These are phyloP conservation scores for Echinarachnius parma DNA, from an alignment of 53 echinoderm and acorn worm genomes.

Conservation along the genomic window DNA sequence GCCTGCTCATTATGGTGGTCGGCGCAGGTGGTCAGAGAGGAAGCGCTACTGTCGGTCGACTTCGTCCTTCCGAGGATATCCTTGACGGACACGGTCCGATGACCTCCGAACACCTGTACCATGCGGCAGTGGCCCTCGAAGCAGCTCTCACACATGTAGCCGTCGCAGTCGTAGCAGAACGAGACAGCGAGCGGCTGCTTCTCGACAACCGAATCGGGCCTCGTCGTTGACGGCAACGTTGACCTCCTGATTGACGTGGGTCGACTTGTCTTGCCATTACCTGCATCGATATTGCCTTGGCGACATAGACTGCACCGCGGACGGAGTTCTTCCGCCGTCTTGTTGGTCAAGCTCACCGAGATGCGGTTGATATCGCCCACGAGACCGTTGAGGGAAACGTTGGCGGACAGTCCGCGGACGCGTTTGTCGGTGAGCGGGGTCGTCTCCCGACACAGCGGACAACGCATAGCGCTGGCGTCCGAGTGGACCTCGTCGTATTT, in stretches of 20 bases:
- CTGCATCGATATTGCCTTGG: neutral
- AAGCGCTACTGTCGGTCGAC: neutral
- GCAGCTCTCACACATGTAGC: conserved; percentile 38
- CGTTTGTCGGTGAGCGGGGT: conserved; percentile 21
- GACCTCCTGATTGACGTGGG: neutral
- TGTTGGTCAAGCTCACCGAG: neutral
- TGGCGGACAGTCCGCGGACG: conserved; percentile 21
- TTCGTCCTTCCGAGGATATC: neutral
- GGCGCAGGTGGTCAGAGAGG: neutral
- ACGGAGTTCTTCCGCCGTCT: neutral
- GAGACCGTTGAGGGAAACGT: conserved; percentile 28
- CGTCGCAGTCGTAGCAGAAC: conserved; percentile 35
- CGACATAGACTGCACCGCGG: conserved; percentile 23
- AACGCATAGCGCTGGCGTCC: conserved; percentile 12
- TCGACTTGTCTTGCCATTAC: too few species aligned
- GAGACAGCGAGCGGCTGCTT: conserved; percentile 17
- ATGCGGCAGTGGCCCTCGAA: conserved; percentile 23
- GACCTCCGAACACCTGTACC: conserved; percentile 37
- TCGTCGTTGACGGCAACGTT: neutral
- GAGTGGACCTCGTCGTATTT: conserved; percentile 40
- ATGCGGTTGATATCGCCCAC: conserved; percentile 25
- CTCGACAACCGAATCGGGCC: neutral
- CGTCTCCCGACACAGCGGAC: conserved; percentile 35
- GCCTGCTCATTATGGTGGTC: conserved; percentile 27
- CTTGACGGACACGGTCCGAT: conserved; percentile 8